Evolutionary conservation across 1,140 invertebrate genomes (phyloP).

Genomic region (Yoshiicerus persimilis): DNA sequence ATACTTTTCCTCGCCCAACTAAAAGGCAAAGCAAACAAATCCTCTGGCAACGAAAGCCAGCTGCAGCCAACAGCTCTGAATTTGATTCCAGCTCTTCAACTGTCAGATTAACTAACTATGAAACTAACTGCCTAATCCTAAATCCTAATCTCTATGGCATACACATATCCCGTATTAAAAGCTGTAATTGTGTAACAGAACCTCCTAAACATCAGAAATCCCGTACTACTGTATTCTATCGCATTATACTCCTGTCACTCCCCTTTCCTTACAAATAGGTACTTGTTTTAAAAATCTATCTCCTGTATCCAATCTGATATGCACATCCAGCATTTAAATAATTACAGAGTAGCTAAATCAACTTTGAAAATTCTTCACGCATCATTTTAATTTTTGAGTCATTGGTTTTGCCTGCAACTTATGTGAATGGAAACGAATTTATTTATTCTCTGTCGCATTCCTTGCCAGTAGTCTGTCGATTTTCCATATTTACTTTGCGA

Average conservation of each 20-base stretch:
- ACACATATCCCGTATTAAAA: not conserved
- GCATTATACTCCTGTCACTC: not conserved
- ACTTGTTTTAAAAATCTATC: not conserved
- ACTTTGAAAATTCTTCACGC: not conserved
- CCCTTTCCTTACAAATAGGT: too few relatives aligned
- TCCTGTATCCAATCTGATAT: not conserved
- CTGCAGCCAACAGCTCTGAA: not conserved
- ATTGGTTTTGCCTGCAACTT: not conserved
- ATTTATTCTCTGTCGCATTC: not conserved
- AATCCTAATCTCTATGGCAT: not conserved
- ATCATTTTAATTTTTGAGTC: conserved; percentile 3
- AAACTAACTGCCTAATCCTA: not conserved
- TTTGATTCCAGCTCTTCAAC: not conserved
- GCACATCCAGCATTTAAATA: not conserved
- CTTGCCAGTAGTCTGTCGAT: not conserved
- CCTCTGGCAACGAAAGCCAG: not conserved
- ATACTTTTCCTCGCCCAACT: not conserved
- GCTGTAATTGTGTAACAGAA: not conserved
- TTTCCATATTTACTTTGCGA: conserved; percentile 9
- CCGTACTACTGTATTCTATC: not conserved
- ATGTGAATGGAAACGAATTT: not conserved
- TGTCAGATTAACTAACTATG: conserved; percentile 11
- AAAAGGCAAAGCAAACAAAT: not conserved
- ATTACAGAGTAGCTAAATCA: not conserved
- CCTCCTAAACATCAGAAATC: not conserved